Base-by-base conservation (phyloP, 2,113 vertebrate genomes). In the Chroicocephalus ridibundus region DNA sequence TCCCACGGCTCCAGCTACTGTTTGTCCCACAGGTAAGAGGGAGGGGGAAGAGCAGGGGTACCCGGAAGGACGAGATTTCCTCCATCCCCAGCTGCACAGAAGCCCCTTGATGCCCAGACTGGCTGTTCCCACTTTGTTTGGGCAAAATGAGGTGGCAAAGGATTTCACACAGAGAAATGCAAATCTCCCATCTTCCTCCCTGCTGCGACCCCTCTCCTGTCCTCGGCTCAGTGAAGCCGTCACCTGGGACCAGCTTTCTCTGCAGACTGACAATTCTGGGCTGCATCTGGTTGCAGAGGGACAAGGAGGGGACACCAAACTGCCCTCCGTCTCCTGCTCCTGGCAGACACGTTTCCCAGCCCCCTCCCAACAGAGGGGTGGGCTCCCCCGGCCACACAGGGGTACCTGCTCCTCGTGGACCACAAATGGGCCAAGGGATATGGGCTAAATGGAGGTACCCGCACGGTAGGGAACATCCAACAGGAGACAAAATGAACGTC, bases 1-100 rank as follows among this genome's bases (percentile, higher is more conserved):
- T 3, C 65, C 55, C 51, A 32, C 0, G 2, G 44, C 38, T 91
- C 65, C 60, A 5, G 0, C 16, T 11, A 3, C 54, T 27, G 0
- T 29, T 40, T 58, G 42, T 60, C n/a, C n/a, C n/a, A 14, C 20
- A 13, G 58, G 1, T 12, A 2, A 29, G 47, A 49, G 42, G 52
- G 25, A 82, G 24, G 5, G 3, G 44, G 66, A 55, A 5, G 66
- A 38, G 22, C 61, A 27, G 49, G 31, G 31, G 3, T 5, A 2
- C 42, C 65, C 21, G 71, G 31, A 64, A 32, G 52, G 46, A 25
- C 0, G 16, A 18, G 65, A 40, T 34, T 36, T 29, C n/a, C 52
- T 27, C 78, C 57, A 10, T 7, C 46, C 36, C 27, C 38, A 52
- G 21, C 17, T 38, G 47, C 84, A 13, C 42, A 32, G 75, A 8